Conservation (phyloP, 1,140 invertebrate species). For the Scaptomyza montana region DNA sequence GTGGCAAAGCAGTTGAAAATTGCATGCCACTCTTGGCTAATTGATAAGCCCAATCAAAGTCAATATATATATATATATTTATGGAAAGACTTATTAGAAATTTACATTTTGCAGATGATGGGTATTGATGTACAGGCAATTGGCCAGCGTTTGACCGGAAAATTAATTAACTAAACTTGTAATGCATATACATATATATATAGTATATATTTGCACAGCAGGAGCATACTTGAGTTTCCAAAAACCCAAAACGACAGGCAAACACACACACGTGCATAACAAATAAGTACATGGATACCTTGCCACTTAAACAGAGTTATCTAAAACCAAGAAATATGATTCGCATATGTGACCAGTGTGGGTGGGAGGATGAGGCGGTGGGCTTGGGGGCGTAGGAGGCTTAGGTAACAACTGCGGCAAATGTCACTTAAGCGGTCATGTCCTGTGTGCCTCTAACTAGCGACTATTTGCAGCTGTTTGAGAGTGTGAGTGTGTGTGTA, state of each 20-base stretch:
- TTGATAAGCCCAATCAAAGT: slow-evolving; percentile 7
- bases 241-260: slow-evolving; percentile 26
- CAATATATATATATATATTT: neutral
- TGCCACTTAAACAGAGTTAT: slow-evolving; percentile 57
- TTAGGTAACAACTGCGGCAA: slow-evolving; percentile 62
- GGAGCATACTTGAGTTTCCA: slow-evolving; percentile 27
- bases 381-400: slow-evolving; percentile 8
- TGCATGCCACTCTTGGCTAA: neutral
- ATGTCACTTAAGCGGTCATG: slow-evolving; percentile 65
- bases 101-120: slow-evolving; percentile 9
- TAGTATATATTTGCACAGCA: neutral
- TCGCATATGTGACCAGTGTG: slow-evolving; percentile 24
- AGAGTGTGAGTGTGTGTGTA: slow-evolving; percentile 12
- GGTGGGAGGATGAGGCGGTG: neutral
- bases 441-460: slow-evolving; percentile 19
- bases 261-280: slow-evolving; percentile 3
- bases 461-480: slow-evolving; percentile 13
- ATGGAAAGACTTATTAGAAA: neutral
- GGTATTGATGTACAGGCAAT: slow-evolving; percentile 37
- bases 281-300: slow-evolving; percentile 1
- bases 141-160: slow-evolving; percentile 69
- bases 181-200: slow-evolving; percentile 34
- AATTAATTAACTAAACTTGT: slow-evolving; percentile 79
- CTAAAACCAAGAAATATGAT: slow-evolving; percentile 69
- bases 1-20: neutral